Evolutionary conservation across 1,140 invertebrate genomes (phyloP).

Genomic region (Euura lappo): DNA sequence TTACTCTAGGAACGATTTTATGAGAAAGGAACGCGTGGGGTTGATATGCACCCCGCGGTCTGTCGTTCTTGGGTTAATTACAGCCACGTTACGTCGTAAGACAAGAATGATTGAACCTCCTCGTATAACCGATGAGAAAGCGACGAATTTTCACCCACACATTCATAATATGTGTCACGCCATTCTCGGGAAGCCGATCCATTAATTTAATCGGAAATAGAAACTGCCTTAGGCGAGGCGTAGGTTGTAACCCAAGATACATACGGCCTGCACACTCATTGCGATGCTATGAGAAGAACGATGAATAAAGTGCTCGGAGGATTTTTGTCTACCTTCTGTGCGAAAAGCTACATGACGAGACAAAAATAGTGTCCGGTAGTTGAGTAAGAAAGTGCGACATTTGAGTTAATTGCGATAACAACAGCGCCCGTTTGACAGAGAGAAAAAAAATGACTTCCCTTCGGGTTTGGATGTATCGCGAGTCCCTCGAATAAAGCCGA

Average conservation of each 20-base stretch:
- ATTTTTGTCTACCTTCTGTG: not conserved
- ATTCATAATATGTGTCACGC: not conserved
- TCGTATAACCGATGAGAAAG: not conserved
- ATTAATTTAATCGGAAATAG: not conserved
- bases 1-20: no score
- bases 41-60: no score
- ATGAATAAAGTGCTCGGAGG: not conserved
- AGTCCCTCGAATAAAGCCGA: not conserved
- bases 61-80: no score
- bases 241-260: not conserved
- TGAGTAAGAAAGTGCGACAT: not conserved
- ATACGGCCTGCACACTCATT: not conserved
- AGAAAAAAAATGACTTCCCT: not conserved
- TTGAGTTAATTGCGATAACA: not conserved
- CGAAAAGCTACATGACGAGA: not conserved
- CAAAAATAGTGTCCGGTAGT: not conserved
- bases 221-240: not conserved
- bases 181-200: not conserved
- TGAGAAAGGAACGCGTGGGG: no score
- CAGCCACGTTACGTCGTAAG: no score
- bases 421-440: not conserved
- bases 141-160: not conserved
- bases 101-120: no score
- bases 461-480: not conserved
- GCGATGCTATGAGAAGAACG: not conserved